Conservation (phyloP, 1,140 invertebrate genomes). For the Globodera rostochiensis region DNA sequence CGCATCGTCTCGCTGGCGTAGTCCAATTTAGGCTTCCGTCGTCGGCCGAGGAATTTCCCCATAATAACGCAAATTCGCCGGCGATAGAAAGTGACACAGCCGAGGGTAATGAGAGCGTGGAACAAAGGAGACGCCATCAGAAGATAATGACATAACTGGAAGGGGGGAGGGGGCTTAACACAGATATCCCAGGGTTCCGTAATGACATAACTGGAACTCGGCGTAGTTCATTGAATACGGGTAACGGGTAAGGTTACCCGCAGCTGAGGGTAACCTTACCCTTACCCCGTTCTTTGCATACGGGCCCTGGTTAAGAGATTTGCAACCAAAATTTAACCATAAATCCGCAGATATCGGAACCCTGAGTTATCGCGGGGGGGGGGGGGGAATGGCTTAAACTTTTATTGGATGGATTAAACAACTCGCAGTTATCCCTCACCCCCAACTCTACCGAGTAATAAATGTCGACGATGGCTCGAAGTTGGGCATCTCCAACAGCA, state of each 20-base stretch:
- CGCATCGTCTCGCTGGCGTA: conserved; percentile 50
- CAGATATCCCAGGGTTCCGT: background rate
- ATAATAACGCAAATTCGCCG: background rate
- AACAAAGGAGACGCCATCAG: conserved; percentile 24
- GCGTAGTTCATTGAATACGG: no score
- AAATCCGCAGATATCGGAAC: no score
- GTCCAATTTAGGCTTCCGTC: conserved; percentile 22
- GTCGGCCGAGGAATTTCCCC: background rate
- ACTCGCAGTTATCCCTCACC: conserved; percentile 5
- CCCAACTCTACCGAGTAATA: conserved; percentile 33
- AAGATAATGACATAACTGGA: conserved; percentile 24
- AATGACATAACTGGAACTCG: conserved; percentile 28
- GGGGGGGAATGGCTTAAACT: background rate
- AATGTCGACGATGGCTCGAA: conserved; percentile 18
- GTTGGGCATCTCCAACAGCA: conserved; percentile 8
- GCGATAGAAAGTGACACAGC: conserved; percentile 30
- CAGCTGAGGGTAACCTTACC: no score
- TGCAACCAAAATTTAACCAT: no score
- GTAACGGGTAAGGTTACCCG: no score
- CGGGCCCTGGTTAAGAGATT: no score
- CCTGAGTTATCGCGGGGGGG: no score
- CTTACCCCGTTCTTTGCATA: no score
- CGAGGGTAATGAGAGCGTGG: conserved; percentile 16
- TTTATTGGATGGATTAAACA: background rate
- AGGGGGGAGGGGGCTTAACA: background rate